Base-by-base conservation (phyloP, 2,888 invertebrate genomes). In the Eristalis arbustorum region DNA sequence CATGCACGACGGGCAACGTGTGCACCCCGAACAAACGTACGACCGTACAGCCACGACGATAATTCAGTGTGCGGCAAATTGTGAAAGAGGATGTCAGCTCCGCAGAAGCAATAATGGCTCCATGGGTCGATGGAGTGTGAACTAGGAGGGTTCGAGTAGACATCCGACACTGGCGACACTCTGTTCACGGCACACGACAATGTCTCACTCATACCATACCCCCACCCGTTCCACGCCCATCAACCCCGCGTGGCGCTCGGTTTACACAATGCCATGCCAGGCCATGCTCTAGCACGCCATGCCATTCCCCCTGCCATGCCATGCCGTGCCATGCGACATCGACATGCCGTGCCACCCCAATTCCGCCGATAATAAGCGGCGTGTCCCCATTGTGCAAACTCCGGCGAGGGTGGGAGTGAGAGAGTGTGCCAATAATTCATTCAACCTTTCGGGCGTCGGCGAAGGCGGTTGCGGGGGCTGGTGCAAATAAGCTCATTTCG, bases 371-470 rank as follows among this genome's bases (percentile, higher is more conserved):
- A 87, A 87, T 87, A 82, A 87, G 87, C 83, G 75, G 74, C 78
- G 78, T 87, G 77, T 78, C 81, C 69, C 87, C 87, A 71, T 82
- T 87, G 82, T 87, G 78, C 82, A 79, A 87, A 87, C 87, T 87
- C 78, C 63, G 23, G 57, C 37, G 79, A 22, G 59, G 71, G 87
- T 76, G 88, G 22, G 66, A 64, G 87, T 76, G 79, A 75, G 88
- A 75, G 88, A 88, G 88, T 88, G 88, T 84, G 88, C 84, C 88
- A 76, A 88, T 84, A 88, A 88, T 84, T 88, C 88, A 88, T 88
- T 76, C 88, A 79, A 75, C 72, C 49, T 87, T 79, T 75, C 61
- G 74, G 64, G 31, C 71, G 57, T 64, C 22, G 61, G 82, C 49
- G 31, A 37, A 28, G 37, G 25, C 56, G 49, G 68, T 11, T 49